phyloP scores from a whole-genome alignment of 2,113 vertebrate genomes.

The Mesitornis unicolor region DNA sequence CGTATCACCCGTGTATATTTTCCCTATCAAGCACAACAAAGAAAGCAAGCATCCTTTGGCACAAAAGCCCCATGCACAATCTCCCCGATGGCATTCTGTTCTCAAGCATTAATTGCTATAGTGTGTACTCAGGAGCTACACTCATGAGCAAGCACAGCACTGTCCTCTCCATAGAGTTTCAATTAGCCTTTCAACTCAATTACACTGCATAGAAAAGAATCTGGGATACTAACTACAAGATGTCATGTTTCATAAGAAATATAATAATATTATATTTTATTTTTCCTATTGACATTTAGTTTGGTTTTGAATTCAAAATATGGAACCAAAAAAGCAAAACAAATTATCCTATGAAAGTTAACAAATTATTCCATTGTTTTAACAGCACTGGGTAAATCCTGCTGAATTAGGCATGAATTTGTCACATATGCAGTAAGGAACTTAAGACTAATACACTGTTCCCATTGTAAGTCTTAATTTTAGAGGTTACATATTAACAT shows the following conservation, averaged over 20 bases:
- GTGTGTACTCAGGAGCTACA: background rate
- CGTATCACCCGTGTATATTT: background rate
- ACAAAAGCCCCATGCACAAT: background rate
- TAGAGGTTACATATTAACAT: constrained; percentile 38
- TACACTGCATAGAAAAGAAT: background rate
- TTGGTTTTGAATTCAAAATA: constrained; percentile 59
- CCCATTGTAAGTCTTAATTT: constrained; percentile 32
- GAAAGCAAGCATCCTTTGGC: background rate
- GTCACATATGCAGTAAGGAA: constrained; percentile 32
- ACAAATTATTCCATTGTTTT: constrained; percentile 62
- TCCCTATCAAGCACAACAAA: background rate
- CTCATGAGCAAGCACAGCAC: background rate
- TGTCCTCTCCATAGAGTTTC: constrained; percentile 35
- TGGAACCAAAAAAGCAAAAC: constrained; percentile 25
- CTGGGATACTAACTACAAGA: background rate
- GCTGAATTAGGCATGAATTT: constrained; percentile 46
- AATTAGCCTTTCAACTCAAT: constrained; percentile 39
- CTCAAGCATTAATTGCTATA: background rate
- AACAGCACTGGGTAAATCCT: constrained; percentile 45
- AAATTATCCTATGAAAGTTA: constrained; percentile 54
- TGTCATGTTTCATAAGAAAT: constrained; percentile 28
- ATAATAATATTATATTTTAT: constrained; percentile 27
- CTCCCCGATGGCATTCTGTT: background rate
- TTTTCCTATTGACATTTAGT: constrained; percentile 62
- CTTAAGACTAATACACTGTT: constrained; percentile 32